Conservation (phyloP, 2,797 vertebrate species). For the Trematomus bernacchii region DNA sequence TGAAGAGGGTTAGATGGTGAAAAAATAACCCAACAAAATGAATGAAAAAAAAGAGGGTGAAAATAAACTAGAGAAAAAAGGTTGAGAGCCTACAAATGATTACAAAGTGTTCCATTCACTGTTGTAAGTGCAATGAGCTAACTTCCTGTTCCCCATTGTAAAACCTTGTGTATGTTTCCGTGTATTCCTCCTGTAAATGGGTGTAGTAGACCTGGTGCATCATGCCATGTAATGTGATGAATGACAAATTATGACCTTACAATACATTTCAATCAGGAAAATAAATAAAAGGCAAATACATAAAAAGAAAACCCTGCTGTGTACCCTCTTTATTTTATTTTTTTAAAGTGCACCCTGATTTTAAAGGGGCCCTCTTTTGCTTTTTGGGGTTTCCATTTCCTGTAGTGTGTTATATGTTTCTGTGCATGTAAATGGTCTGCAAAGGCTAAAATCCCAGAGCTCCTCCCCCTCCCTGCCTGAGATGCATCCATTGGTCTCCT, state of each 20-base stretch:
- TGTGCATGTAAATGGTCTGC: too few species aligned
- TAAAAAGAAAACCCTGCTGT: slow-evolving; percentile 32
- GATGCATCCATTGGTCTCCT: too few species aligned
- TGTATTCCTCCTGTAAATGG: slow-evolving; percentile 96
- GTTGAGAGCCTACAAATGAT: slow-evolving; percentile 77
- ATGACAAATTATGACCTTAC: slow-evolving; percentile 92
- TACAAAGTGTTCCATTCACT: slow-evolving; percentile 89
- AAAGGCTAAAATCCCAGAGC: too few species aligned
- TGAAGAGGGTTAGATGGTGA: slow-evolving; percentile 38
- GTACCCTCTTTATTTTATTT: background rate
- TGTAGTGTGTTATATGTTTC: too few species aligned
- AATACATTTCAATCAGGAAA: slow-evolving; percentile 95
- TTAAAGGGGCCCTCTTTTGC: background rate
- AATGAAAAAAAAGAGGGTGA: slow-evolving; percentile 71
- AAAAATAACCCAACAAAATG: slow-evolving; percentile 62
- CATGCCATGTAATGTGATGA: slow-evolving; percentile 97
- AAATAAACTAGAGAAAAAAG: slow-evolving; percentile 78
- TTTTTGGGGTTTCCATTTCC: too few species aligned
- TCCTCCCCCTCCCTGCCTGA: too few species aligned
- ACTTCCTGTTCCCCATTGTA: slow-evolving; percentile 93
- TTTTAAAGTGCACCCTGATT: too few species aligned
- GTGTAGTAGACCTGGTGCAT: slow-evolving; percentile 96
- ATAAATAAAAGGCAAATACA: slow-evolving; percentile 88
- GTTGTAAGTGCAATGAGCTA: slow-evolving; percentile 94
- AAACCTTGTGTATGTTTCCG: slow-evolving; percentile 94